Base-by-base conservation (phyloP, 2,113 vertebrate species). In the Caracal caracal region DNA sequence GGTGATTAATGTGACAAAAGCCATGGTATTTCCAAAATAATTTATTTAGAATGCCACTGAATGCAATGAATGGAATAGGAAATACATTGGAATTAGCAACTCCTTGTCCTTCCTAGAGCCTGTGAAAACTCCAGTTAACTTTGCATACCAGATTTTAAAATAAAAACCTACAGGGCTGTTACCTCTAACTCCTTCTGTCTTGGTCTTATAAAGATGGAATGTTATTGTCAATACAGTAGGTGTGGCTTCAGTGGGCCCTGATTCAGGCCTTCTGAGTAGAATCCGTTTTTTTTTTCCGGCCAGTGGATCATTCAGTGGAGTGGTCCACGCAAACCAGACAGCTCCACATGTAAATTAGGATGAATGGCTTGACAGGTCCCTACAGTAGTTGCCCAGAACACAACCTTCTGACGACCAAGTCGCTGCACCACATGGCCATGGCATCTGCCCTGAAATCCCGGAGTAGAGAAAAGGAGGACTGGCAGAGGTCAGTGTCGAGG, bases 401-500 rank as follows among this genome's bases (percentile, higher is more conserved):
- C n/a, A 71, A 0, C 6, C 30, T 95, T 79, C 63, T 53, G 12
- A 10, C 17, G 26, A 56, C 37, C 93, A 49, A 73, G 63, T 70
- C 80, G n/a, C 0, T 0, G 0, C 10, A 66, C 26, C 56, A 59
- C 68, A 19, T 63, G 37, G 49, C 61, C 1, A 5, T 17, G n/a
- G 37, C 59, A 89, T 92, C 83, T 97, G 89, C 83, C 89, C 61
- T 59, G 61, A 20, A 86, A 71, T 75, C 40, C 56, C 28, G 37
- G 20, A 47, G 47, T 35, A 33, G 87, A 75, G 30, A 43, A 40
- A 65, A 87, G 79, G 63, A 88, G 76, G 35, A 15, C 40, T 56
- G 91, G 30, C 51, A 63, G 16, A 93, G 96, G 93, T 90, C 96
- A 95, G 51, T 35, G 83, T 80, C 0, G 63, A 80, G 89, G 95